Percentiles rank a stretch among this genome's conserved stretches.
Conservation (phyloP, 2,888 invertebrate genomes). For the Peribatodes rhomboidaria region DNA sequence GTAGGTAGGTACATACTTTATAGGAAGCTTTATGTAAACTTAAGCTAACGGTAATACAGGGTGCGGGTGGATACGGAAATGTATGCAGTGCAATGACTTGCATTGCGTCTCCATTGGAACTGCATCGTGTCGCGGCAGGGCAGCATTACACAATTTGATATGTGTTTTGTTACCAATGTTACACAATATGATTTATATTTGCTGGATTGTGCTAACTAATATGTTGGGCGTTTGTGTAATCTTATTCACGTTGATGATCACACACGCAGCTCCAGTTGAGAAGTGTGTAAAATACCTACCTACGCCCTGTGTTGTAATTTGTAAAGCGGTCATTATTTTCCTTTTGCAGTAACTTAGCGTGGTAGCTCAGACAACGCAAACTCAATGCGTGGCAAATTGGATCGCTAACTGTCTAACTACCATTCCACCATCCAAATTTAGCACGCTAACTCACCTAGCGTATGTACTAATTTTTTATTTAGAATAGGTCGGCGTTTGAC, state of each 20-base stretch:
- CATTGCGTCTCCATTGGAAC: constrained; percentile 9
- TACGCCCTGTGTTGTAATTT: too few species aligned
- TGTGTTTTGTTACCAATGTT: constrained; percentile 38
- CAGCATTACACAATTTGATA: constrained; percentile 24
- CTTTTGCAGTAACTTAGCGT: too few species aligned
- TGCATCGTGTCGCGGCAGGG: constrained; percentile 11
- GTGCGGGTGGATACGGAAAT: constrained; percentile 4
- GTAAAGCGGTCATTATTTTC: too few species aligned
- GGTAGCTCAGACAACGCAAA: too few species aligned
- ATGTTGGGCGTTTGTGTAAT: neutral
- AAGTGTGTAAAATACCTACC: too few species aligned
- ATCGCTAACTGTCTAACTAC: too few species aligned
- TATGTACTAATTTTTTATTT: too few species aligned
- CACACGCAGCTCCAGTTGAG: too few species aligned
- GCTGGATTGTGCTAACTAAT: constrained; percentile 1
- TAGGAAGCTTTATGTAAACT: constrained; percentile 4
- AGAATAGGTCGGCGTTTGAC: too few species aligned
- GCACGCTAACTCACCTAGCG: too few species aligned
- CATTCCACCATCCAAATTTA: too few species aligned
- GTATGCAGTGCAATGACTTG: neutral
- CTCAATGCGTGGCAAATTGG: too few species aligned
- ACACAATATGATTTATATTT: constrained; percentile 19
- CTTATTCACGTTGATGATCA: constrained; percentile 5
- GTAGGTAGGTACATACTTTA: neutral
- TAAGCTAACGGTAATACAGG: neutral